Base-by-base conservation (phyloP, 2,888 invertebrate species). In the Drosophila nr. perissopoda region DNA sequence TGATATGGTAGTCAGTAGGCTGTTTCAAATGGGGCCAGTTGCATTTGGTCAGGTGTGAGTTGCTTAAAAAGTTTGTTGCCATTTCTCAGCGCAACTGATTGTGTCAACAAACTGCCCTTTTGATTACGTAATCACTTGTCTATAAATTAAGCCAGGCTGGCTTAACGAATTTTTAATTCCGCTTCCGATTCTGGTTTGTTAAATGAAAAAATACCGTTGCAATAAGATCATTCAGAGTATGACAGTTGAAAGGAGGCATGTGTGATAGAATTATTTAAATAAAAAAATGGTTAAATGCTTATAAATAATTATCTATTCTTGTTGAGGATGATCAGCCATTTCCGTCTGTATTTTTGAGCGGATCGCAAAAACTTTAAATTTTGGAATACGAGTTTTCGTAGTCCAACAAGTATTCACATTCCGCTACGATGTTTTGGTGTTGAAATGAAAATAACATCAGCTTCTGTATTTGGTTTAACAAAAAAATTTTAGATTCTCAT, bases 91-190 rank as follows among this genome's bases (percentile, higher is more conserved):
- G 82, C 75, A 64, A 76, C 58, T 87, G 87, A 78, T 87, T 87
- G 80, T 83, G 86, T 85, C 79, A 81, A 75, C 73, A 76, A 80
- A 78, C 80, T 82, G 61, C 76, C 36, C 56, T 66, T 68, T 69
- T 45, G 16, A 68, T 66, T 52, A 36, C 36, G 61, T 66, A 73
- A 79, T 76, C 72, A 71, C 80, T 69, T 67, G 70, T 73, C 63
- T 65, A 77, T 82, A 84, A 84, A 79, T 81, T 79, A 77, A 73
- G 65, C 69, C 16, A 16, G 16, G 25, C 16, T 45, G 21, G 45
- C 16, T 7, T 13, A 21, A 38, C 18, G 2, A 38, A n/a, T 40
- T 40, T 40, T 1, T 11, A 16, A 16, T 45, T 45, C 16, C 45
- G 25, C 16, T 45, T 45, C 42, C 11, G 0, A 11, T 42, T 42